Evolutionary conservation across 2,113 vertebrate species (phyloP).

Genomic region (Pygoscelis adeliae): DNA sequence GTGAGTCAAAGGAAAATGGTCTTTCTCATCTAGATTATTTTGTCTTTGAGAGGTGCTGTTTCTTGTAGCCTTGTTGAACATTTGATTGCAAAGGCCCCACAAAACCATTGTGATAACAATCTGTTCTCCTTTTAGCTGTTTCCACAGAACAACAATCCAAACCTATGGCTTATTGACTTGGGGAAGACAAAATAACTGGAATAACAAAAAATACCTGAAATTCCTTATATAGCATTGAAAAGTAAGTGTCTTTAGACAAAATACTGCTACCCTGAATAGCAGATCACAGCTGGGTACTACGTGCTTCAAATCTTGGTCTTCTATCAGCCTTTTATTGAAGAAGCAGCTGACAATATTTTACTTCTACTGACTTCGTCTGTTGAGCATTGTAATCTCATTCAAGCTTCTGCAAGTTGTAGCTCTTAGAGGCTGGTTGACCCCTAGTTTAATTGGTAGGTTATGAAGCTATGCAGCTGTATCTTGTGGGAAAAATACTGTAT

Average conservation of each 20-base stretch:
- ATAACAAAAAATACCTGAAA: background rate
- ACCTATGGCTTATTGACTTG: background rate
- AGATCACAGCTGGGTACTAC: background rate
- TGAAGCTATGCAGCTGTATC: background rate
- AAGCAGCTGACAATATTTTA: background rate
- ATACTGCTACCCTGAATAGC: background rate
- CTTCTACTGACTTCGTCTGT: background rate
- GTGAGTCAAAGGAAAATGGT: background rate
- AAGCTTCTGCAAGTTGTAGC: background rate
- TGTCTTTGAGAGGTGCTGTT: background rate
- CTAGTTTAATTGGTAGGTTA: background rate
- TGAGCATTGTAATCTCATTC: background rate
- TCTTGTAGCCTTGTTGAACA: background rate
- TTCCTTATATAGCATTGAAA: background rate
- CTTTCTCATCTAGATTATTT: background rate
- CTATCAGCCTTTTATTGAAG: background rate
- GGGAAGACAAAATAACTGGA: background rate
- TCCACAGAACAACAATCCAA: background rate
- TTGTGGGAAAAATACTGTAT: background rate
- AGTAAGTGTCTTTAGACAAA: background rate
- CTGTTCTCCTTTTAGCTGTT: background rate
- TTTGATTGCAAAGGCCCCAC: background rate
- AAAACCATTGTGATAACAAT: background rate
- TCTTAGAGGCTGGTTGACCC: background rate
- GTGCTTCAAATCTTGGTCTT: background rate